Evolutionary conservation across 1,140 invertebrate genomes (phyloP), one percentile per base, ranked within the genome.

Genomic region (Thalassaphorura encarpata): DNA sequence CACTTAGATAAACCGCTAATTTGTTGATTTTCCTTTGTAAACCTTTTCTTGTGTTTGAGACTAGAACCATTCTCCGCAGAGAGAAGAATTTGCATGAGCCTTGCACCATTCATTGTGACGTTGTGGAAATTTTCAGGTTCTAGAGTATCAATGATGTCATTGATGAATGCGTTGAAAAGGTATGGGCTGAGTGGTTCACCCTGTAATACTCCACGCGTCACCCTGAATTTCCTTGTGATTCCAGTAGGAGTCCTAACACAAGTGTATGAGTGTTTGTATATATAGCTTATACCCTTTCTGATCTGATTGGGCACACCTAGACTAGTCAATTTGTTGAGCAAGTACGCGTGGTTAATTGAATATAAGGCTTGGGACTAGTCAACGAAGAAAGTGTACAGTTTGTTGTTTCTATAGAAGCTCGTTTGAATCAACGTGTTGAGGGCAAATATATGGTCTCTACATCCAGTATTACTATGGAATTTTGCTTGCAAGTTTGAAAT

Each of bases 401-500:
- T 59, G 2, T 47, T 41, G 41, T 28, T 54, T 51, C 27, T 45
- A n/a, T 29, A 28, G 0, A 6, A 11, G 0, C 19, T 19, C 8
- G 29, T 39, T 21, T 23, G 8, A 26, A 52, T 40, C 16, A 43
- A 43, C 15, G 60, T 45, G 23, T 59, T 55, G 16, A 69, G 41
- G 3, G 60, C 41, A 42, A 63, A 68, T 0, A 67, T 56, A 33
- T 67, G 64, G 11, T 69, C 63, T 8, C 57, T 53, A 19, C 64
- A 66, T 1, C 64, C 61, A 11, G 39, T 61, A 2, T 52, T 39
- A 26, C 48, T 60, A 31, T 60, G 45, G 29, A 67, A 69, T 6
- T 63, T 66, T 2, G 61, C 62, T 57, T 69, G 68, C 23, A 40
- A 58, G 33, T 68, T 39, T 8, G 60, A 63, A 6, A 65, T 48